A percentile compares a stretch with the other conserved stretches of the same genome.
phyloP scores from a whole-genome alignment of 2,888 invertebrate species.

The Lithosia quadra region DNA sequence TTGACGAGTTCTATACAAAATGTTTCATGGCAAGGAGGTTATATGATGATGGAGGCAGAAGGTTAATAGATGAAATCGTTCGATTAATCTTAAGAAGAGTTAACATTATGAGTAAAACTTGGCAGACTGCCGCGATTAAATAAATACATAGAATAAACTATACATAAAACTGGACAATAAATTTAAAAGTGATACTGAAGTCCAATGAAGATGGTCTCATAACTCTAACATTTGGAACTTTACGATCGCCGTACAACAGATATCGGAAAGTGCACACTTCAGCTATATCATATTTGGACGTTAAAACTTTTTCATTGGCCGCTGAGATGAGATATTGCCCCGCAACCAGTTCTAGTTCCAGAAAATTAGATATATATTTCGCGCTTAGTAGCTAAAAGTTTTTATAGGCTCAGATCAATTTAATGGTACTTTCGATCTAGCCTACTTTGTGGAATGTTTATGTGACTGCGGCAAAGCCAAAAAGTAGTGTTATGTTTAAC shows the following conservation, averaged over 20 bases:
- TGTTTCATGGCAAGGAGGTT: too few relatives aligned
- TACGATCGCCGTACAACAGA: constrained; percentile 43
- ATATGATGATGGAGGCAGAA: not conserved
- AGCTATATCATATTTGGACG: constrained; percentile 62
- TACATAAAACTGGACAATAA: constrained; percentile 38
- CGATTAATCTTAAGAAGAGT: not conserved
- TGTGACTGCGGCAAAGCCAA: too few relatives aligned
- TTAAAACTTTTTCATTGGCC: constrained; percentile 78
- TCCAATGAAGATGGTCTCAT: constrained; percentile 49
- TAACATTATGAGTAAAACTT: not conserved
- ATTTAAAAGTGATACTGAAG: constrained; percentile 45
- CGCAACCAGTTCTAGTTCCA: constrained; percentile 57
- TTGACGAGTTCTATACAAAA: too few relatives aligned
- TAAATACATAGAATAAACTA: constrained; percentile 11
- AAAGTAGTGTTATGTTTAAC: too few relatives aligned
- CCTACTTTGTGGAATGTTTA: not conserved
- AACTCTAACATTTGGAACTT: constrained; percentile 46
- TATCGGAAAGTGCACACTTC: constrained; percentile 60
- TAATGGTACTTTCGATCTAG: not conserved
- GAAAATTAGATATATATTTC: constrained; percentile 53
- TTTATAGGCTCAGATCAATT: constrained; percentile 40
- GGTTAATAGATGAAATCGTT: not conserved
- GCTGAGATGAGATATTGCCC: constrained; percentile 63
- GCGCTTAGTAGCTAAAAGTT: constrained; percentile 51
- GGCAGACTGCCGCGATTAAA: not conserved